Conservation (phyloP, 2,888 invertebrate species). For the Catonia carolina region DNA sequence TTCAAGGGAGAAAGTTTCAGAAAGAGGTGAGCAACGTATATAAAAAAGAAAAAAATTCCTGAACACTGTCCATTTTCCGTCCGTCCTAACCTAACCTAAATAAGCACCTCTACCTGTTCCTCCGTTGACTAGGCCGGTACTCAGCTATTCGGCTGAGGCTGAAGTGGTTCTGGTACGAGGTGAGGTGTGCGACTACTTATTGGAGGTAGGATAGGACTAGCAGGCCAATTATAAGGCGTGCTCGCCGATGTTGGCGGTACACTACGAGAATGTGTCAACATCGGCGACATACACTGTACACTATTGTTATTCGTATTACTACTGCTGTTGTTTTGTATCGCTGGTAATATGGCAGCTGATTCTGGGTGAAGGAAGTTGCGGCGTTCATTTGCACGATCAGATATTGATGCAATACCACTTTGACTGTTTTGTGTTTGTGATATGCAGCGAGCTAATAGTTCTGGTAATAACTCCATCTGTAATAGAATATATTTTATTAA, state of each 20-base stretch:
- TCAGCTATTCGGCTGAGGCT: constrained; percentile 38
- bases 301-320: too few relatives aligned
- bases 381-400: constrained; percentile 39
- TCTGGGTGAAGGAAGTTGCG: constrained; percentile 84
- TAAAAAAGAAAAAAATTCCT: too few relatives aligned
- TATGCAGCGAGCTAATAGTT: constrained; percentile 67
- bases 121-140: constrained; percentile 28
- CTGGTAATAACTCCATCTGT: constrained; percentile 77
- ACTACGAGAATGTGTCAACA: constrained; percentile 35
- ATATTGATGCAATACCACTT: constrained; percentile 18
- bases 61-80: too few relatives aligned
- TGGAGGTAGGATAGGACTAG: constrained; percentile 55
- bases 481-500: constrained; percentile 47
- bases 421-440: constrained; percentile 48
- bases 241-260: constrained; percentile 35
- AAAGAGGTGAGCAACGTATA: too few relatives aligned
- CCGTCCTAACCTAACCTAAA: constrained; percentile 21
- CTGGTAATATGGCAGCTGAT: constrained; percentile 56
- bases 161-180: constrained; percentile 56
- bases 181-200: constrained; percentile 63
- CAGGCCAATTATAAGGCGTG: constrained; percentile 36
- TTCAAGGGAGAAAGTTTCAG: too few relatives aligned
- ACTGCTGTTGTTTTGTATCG: too few relatives aligned
- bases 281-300: constrained; percentile 30
- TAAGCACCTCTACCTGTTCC: constrained; percentile 25